Evolutionary conservation across 1,140 invertebrate species (phyloP), one percentile per base, ranked within the genome.

Genomic region (Globodera ellingtonae): DNA sequence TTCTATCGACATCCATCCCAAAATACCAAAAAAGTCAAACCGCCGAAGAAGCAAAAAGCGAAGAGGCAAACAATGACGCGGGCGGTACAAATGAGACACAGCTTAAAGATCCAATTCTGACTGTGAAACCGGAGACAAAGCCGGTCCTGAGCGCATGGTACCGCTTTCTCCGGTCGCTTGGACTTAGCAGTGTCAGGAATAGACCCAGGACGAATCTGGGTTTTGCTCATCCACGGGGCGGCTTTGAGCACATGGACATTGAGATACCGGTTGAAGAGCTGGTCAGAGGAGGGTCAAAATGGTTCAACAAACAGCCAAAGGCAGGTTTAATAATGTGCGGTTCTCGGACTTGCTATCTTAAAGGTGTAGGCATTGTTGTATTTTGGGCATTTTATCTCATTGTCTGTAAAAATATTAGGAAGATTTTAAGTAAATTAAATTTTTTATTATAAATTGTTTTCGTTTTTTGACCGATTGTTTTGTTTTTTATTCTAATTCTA

Each of bases 221-320:
- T 24, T 81, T 72, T 52, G 46, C 76, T 18, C 78, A 84, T 66
- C 13, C 44, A 21, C 78, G 78, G 48, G 24, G 46, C 35, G 66
- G 76, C 9, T 35, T 75, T 8, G 77, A 84, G 35, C 21, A 75
- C n/a, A 75, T 47, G 71, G 81, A 86, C 50, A 10, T 50, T 15
- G 80, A 84, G 9, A 18, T 83, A 18, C 75, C 77, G 9, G 48
- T 84, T 35, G 62, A 80, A 59, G 76, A 73, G 10, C 50, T 86
- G 4, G 15, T 69, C 10, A 71, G 79, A 59, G 73, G 72, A 48
- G 73, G 67, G n/a, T 71, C 75, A n/a, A 48, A 44, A 82, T 52
- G 84, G 46, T 44, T 76, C 9, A 85, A 80, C 71, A 35, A 86
- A n/a, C 62, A 84, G 46, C 35, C 75, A 8, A 77, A 80, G 65